Evolutionary conservation across 2,888 invertebrate genomes (phyloP).

Genomic region (Meteorus cinctellus): DNA sequence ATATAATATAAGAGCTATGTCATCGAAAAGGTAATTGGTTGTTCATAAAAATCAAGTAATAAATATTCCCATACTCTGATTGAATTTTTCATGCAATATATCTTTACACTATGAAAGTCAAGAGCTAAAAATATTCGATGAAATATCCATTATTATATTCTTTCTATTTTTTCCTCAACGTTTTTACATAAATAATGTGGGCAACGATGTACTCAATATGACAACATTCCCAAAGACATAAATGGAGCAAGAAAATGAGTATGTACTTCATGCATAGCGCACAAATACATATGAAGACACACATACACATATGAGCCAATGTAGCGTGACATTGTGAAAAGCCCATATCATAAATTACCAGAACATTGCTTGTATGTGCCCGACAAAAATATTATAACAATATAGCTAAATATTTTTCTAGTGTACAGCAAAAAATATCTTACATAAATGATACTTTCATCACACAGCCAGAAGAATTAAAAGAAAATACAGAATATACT

Average conservation of each 20-base stretch:
- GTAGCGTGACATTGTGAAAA: slow-evolving; percentile 11
- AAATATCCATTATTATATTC: neutral
- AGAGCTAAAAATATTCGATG: neutral
- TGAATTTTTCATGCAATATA: slow-evolving; percentile 12
- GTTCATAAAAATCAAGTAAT: neutral
- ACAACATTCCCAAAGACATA: slow-evolving; percentile 1
- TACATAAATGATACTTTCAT: neutral
- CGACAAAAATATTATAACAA: neutral
- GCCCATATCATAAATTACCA: slow-evolving; percentile 12
- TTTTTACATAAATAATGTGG: neutral
- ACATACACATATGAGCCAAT: neutral
- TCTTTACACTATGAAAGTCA: neutral
- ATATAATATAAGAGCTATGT: neutral
- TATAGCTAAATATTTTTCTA: neutral
- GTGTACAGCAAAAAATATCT: neutral
- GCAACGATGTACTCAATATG: neutral
- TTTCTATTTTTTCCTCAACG: neutral
- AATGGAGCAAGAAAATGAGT: neutral
- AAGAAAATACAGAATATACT: neutral
- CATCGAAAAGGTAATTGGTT: slow-evolving; percentile 1
- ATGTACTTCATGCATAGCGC: neutral
- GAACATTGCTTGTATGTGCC: neutral
- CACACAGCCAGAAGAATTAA: neutral
- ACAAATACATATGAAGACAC: neutral
- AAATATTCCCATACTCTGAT: neutral